phyloP scores from a whole-genome alignment of 2,888 invertebrate species.

The Hartigia nigra region DNA sequence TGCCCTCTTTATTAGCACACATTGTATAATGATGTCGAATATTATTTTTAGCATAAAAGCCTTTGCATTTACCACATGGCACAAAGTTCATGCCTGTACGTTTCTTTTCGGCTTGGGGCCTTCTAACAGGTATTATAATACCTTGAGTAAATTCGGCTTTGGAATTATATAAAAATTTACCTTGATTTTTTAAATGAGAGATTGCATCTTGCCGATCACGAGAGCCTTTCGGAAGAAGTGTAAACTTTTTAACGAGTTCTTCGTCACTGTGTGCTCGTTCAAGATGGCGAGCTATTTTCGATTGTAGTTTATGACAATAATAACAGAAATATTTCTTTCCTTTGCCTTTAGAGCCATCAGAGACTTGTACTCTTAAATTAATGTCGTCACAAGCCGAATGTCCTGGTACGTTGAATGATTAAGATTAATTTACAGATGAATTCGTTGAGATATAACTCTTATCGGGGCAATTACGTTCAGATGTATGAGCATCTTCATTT shows the following conservation, averaged over 20 bases:
- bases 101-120: conserved; percentile 14
- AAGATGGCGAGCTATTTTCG: not conserved
- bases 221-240: not conserved
- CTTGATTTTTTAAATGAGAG: not conserved
- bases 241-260: not conserved
- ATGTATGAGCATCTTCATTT: too few relatives aligned
- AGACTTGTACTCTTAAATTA: not conserved
- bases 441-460: not conserved
- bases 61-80: conserved; percentile 27
- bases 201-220: not conserved
- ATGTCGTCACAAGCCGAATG: not conserved
- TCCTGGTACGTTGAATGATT: not conserved
- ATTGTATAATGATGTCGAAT: conserved; percentile 22
- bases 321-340: not conserved
- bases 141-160: conserved; percentile 23
- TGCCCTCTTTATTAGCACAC: conserved; percentile 10
- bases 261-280: not conserved
- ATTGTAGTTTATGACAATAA: not conserved
- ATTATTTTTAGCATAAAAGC: conserved; percentile 18
- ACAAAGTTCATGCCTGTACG: conserved; percentile 21
- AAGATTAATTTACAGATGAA: not conserved
- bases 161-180: not conserved
- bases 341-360: not conserved
- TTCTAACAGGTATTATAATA: conserved; percentile 22
- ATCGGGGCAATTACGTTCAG: too few relatives aligned